Conservation (phyloP, 2,888 invertebrate genomes). For the Pseudoips prasinana region DNA sequence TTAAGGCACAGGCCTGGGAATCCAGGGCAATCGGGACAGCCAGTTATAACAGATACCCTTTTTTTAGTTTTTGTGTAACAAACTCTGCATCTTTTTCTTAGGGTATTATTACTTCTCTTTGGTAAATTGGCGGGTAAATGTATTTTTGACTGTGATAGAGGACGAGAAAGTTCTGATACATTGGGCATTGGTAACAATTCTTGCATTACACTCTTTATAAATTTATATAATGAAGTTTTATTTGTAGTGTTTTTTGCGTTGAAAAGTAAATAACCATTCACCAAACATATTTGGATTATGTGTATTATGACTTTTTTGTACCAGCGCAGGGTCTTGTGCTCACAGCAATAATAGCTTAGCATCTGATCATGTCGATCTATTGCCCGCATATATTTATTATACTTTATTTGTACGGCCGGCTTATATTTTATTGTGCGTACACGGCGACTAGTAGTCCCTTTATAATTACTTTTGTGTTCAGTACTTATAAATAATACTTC, state of each 20-base stretch:
- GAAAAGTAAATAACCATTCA: slow-evolving; percentile 12
- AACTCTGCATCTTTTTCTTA: slow-evolving; percentile 17
- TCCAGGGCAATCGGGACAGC: slow-evolving; percentile 19
- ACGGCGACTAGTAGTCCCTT: slow-evolving; percentile 29
- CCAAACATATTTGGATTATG: slow-evolving; percentile 17
- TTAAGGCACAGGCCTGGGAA: slow-evolving; percentile 18
- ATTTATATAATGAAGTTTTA: slow-evolving; percentile 15
- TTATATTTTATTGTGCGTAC: slow-evolving; percentile 30
- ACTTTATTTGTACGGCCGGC: slow-evolving; percentile 21
- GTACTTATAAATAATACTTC: slow-evolving; percentile 27
- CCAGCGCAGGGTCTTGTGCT: slow-evolving; percentile 21
- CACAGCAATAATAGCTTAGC: slow-evolving; percentile 19
- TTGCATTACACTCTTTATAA: slow-evolving; percentile 14
- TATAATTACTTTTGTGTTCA: slow-evolving; percentile 27
- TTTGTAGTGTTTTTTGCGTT: slow-evolving; percentile 15
- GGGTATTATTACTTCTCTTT: slow-evolving; percentile 16
- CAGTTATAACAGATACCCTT: slow-evolving; percentile 12
- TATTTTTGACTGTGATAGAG: slow-evolving; percentile 15
- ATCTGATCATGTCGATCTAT: slow-evolving; percentile 22
- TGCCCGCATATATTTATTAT: slow-evolving; percentile 28
- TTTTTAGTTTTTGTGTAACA: slow-evolving; percentile 19
- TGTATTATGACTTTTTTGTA: slow-evolving; percentile 24
- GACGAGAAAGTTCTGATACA: slow-evolving; percentile 15
- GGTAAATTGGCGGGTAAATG: slow-evolving; percentile 17
- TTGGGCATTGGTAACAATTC: slow-evolving; percentile 18